Conservation (phyloP, 2,888 invertebrate genomes). For the Tridacna gigas region DNA sequence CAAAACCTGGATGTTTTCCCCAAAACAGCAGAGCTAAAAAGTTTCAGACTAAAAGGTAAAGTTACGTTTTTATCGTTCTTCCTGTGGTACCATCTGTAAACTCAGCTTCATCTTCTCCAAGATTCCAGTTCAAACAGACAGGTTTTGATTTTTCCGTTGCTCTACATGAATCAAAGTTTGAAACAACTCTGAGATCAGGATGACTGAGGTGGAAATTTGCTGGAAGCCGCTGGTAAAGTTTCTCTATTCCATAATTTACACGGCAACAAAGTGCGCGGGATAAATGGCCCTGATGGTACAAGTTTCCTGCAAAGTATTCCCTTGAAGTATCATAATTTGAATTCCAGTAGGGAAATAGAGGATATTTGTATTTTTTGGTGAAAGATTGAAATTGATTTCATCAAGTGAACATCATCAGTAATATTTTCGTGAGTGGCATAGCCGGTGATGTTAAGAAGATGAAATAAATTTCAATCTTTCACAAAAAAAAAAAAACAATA, state of each 20-base stretch:
- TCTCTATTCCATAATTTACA: slow-evolving; percentile 73
- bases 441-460: too few species aligned
- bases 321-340: too few species aligned
- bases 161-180: slow-evolving; percentile 80
- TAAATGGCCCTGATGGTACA: slow-evolving; percentile 84
- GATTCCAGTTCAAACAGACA: slow-evolving; percentile 84
- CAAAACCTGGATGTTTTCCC: too few species aligned
- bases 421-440: too few species aligned
- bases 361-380: too few species aligned
- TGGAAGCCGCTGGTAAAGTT: slow-evolving; percentile 75
- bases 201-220: slow-evolving; percentile 82
- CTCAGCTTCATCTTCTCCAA: slow-evolving; percentile 82
- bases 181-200: slow-evolving; percentile 83
- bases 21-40: too few species aligned
- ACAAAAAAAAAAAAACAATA: too few species aligned
- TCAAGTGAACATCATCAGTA: too few species aligned
- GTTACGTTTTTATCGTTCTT: slow-evolving; percentile 16
- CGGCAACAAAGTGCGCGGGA: slow-evolving; percentile 85
- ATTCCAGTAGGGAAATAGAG: too few species aligned
- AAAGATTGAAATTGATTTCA: too few species aligned
- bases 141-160: slow-evolving; percentile 85
- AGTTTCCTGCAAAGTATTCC: slow-evolving; percentile 74
- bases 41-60: too few species aligned
- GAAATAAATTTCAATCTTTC: too few species aligned
- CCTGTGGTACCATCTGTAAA: slow-evolving; percentile 84